These are phyloP conservation scores for Alectoris magna DNA, from an alignment of 2,797 vertebrate species.

Conservation along the genomic window DNA sequence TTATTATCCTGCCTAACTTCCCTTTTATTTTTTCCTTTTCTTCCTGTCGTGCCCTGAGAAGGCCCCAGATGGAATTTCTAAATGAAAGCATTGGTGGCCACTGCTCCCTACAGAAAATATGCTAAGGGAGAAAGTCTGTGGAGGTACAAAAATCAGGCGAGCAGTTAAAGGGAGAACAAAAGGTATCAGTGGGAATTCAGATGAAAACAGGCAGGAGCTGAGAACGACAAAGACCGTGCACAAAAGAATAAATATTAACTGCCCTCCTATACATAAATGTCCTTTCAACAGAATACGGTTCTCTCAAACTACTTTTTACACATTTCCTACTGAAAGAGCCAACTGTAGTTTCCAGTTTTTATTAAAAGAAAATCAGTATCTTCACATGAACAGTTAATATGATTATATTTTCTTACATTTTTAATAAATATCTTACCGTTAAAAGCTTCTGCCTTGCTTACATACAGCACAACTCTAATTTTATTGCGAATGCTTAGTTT, in stretches of 20 bases:
- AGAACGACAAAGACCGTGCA: constrained; percentile 18
- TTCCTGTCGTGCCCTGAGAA: constrained; percentile 26
- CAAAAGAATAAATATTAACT: constrained; percentile 65
- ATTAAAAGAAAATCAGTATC: neutral
- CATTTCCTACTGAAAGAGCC: neutral
- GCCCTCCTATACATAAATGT: constrained; percentile 10
- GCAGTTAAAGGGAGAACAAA: constrained; percentile 60
- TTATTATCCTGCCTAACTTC: constrained; percentile 48
- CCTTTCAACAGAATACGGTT: constrained; percentile 6
- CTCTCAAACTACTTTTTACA: neutral
- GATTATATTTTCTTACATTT: neutral
- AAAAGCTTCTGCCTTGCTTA: neutral
- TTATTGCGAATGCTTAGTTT: neutral
- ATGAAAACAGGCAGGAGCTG: constrained; percentile 45
- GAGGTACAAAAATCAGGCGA: constrained; percentile 47
- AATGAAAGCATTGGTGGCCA: constrained; percentile 48
- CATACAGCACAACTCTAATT: neutral
- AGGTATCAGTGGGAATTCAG: constrained; percentile 40
- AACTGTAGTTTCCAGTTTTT: neutral
- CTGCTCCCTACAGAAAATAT: constrained; percentile 26
- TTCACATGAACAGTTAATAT: neutral
- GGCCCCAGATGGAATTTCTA: constrained; percentile 39
- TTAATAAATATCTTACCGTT: neutral
- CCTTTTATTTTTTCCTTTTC: constrained; percentile 37
- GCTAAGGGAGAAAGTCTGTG: constrained; percentile 11